Conservation (phyloP, 1,140 invertebrate genomes). For the Lutraria rhynchaena region DNA sequence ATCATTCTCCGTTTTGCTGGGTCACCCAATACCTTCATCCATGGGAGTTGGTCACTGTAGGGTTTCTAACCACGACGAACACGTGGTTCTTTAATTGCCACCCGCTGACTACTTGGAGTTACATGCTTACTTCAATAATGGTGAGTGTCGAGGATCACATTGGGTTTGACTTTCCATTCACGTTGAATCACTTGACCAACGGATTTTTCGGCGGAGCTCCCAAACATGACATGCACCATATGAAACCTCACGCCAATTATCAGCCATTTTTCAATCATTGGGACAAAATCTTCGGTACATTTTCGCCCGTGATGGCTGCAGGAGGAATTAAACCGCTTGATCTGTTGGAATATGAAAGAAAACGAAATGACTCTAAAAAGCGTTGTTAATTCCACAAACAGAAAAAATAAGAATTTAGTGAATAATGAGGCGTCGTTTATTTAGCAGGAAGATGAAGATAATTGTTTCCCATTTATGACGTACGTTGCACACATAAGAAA, state of each 20-base stretch:
- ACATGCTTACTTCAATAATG: constrained; percentile 76
- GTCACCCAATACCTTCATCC: constrained; percentile 83
- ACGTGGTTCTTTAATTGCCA: constrained; percentile 83
- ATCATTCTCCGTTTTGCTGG: constrained; percentile 81
- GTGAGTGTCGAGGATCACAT: constrained; percentile 81
- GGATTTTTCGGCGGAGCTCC: constrained; percentile 80
- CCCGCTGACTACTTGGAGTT: constrained; percentile 82
- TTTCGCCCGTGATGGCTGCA: constrained; percentile 77
- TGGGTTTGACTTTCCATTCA: constrained; percentile 79
- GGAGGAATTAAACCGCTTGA: constrained; percentile 74
- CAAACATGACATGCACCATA: constrained; percentile 84
- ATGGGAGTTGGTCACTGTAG: constrained; percentile 82
- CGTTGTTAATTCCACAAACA: too few species aligned
- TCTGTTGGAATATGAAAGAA: constrained; percentile 75
- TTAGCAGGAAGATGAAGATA: too few species aligned
- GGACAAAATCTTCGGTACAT: constrained; percentile 80
- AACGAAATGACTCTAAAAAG: constrained; percentile 72
- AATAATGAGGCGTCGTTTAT: too few species aligned
- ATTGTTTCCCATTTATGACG: too few species aligned
- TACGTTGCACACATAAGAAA: too few species aligned
- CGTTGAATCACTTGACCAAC: constrained; percentile 78
- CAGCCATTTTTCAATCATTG: constrained; percentile 83
- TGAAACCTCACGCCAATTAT: constrained; percentile 82
- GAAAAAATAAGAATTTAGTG: too few species aligned
- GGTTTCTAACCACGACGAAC: constrained; percentile 82